A percentile compares a stretch with the other conserved stretches of the same genome.
phyloP scores from a whole-genome alignment of 2,113 vertebrate species.

The Neotragus pygmaeus region DNA sequence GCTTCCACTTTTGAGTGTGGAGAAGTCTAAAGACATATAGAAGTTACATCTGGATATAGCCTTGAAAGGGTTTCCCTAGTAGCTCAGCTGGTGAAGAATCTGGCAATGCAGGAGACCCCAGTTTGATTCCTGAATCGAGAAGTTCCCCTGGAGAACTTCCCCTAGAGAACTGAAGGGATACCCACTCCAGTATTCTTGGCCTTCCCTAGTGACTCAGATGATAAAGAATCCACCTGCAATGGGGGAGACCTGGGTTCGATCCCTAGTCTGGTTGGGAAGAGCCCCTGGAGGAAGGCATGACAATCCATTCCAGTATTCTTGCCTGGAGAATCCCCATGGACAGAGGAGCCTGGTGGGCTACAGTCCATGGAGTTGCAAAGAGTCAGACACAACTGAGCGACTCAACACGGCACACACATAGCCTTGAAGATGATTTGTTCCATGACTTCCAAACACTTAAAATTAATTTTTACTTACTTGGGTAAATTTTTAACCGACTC shows the following conservation, averaged over 20 bases:
- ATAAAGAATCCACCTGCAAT: background rate
- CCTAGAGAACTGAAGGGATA: background rate
- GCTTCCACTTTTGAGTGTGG: background rate
- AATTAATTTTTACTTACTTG: background rate
- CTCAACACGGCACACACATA: background rate
- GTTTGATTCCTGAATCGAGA: background rate
- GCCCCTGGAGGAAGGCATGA: background rate
- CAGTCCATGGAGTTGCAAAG: background rate
- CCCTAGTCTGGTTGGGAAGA: background rate
- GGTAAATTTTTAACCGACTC: background rate
- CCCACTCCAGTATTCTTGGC: background rate
- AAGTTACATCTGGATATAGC: background rate
- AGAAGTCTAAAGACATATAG: background rate
- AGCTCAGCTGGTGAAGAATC: background rate
- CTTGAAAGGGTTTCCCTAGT: background rate
- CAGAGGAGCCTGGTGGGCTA: background rate
- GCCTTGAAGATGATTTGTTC: background rate
- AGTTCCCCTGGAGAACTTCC: background rate
- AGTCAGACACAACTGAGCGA: rapidly evolving
- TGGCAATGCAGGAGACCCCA: background rate
- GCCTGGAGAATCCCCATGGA: background rate
- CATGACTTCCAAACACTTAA: background rate
- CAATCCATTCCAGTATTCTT: background rate
- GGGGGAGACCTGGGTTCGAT: background rate
- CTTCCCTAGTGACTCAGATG: background rate